A percentile compares a stretch with the other conserved stretches of the same genome.
These are phyloP conservation scores for Eupristina koningsbergeri DNA, from an alignment of 1,140 invertebrate genomes.

Conservation along the genomic window DNA sequence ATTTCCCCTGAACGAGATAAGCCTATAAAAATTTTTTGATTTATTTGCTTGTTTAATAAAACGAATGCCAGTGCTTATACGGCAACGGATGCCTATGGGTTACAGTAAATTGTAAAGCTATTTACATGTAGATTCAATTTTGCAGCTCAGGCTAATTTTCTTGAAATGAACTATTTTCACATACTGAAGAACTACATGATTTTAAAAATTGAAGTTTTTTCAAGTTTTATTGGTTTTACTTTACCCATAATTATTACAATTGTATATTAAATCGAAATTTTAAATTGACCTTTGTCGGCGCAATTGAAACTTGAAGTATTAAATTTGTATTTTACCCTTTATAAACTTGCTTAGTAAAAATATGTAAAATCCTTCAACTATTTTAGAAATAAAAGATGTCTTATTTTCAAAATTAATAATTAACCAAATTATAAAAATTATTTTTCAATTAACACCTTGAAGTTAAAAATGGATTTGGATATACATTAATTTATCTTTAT, in stretches of 20 bases:
- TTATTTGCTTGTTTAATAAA: neutral
- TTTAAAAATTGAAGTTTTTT: neutral
- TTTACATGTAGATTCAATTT: neutral
- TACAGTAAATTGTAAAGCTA: neutral
- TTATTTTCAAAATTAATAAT: neutral
- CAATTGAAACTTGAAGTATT: conserved; percentile 14
- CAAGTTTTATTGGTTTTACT: neutral
- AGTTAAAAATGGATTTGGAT: neutral
- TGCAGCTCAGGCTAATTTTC: neutral
- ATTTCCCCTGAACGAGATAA: neutral
- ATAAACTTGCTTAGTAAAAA: conserved; percentile 36
- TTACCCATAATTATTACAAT: neutral
- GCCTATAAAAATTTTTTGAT: neutral
- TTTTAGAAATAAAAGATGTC: neutral
- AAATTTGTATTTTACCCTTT: conserved; percentile 42
- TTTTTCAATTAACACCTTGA: neutral
- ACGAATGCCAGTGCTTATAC: neutral
- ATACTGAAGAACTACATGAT: too few relatives aligned
- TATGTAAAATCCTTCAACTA: neutral
- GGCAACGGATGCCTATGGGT: neutral
- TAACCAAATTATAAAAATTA: neutral
- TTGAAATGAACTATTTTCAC: neutral
- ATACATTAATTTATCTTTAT: neutral
- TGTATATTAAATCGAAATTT: conserved; percentile 1
- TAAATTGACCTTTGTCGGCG: neutral